phyloP scores from a whole-genome alignment of 2,113 vertebrate genomes.

The Poeciliopsis turrubarensis region DNA sequence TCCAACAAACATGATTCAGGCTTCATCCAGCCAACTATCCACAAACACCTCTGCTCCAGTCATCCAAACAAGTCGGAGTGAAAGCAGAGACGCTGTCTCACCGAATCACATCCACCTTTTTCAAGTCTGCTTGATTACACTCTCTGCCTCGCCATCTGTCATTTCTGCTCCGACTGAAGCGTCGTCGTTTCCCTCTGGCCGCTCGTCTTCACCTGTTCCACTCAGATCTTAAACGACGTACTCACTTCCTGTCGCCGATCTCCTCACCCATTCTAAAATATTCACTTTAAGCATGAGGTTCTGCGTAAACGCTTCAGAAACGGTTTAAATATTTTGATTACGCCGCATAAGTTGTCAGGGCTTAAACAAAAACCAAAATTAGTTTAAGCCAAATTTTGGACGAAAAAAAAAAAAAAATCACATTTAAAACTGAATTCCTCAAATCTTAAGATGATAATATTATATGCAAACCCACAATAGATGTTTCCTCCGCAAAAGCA shows the following conservation, averaged over 20 bases:
- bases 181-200: background rate
- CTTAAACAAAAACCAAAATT: constrained; percentile 11
- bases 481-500: background rate
- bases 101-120: background rate
- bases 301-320: background rate
- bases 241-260: background rate
- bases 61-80: background rate
- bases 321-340: background rate
- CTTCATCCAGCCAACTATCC: background rate
- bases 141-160: background rate
- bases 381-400: no score
- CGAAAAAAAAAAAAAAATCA: no score
- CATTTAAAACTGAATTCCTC: no score
- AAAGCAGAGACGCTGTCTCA: background rate
- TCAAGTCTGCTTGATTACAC: background rate
- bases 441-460: no score
- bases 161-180: constrained; percentile 25
- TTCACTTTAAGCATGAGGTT: background rate
- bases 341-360: background rate
- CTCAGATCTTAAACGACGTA: constrained; percentile 7
- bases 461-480: background rate
- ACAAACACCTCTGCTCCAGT: background rate
- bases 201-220: background rate
- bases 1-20: no score
- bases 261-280: background rate